Conservation (phyloP, 2,797 vertebrate genomes). For the Coreius guichenoti region DNA sequence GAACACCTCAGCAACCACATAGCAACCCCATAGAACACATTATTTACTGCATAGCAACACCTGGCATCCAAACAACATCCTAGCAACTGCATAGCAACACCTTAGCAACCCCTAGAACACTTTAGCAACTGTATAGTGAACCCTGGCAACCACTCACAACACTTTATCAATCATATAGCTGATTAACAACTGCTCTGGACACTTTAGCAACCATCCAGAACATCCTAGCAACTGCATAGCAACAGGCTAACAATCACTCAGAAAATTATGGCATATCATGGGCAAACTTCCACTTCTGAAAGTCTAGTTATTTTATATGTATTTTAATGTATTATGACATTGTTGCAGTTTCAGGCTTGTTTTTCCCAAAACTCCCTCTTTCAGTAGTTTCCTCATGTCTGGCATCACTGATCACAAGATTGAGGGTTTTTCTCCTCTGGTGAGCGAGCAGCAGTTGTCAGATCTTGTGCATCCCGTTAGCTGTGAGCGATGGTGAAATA, state of each 20-base stretch:
- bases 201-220: background rate
- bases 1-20: too few relatives aligned
- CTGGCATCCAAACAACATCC: too few relatives aligned
- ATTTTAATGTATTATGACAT: background rate
- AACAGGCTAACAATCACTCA: background rate
- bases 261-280: background rate
- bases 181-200: background rate
- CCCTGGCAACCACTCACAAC: background rate
- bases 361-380: background rate
- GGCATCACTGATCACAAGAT: background rate
- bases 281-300: background rate
- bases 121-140: too few relatives aligned
- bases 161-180: background rate
- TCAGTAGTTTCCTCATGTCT: background rate
- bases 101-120: too few relatives aligned
- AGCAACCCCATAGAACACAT: too few relatives aligned
- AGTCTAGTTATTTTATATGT: background rate
- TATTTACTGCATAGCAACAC: too few relatives aligned
- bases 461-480: conserved; percentile 10
- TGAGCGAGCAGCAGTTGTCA: conserved; percentile 26
- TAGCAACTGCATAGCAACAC: background rate
- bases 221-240: background rate
- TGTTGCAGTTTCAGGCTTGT: background rate
- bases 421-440: background rate
- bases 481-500: conserved; percentile 23